Evolutionary conservation across 2,888 invertebrate species (phyloP), one percentile per base, ranked within the genome.

Genomic region (Microctonus aethiopoides): DNA sequence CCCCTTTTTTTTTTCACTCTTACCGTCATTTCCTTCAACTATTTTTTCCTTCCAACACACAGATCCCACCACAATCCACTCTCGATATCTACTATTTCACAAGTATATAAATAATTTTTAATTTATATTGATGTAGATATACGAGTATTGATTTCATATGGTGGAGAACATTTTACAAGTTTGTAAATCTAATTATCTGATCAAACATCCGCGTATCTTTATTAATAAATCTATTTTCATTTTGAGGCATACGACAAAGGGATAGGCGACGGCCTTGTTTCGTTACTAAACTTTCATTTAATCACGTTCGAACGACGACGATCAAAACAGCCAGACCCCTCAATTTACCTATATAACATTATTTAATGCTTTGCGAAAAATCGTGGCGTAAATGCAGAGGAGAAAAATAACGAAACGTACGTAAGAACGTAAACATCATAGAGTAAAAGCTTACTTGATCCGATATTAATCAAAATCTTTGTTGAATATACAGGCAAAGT

Each of bases 111-210:
- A 41, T 16, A 16, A 41, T n/a, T 41, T 41, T 41, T 41, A 39
- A 39, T 39, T n/a, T n/a, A 39, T 39, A n/a, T 0, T 2, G 6
- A 2, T 9, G 20, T n/a, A 16, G 2, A n/a, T 46, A n/a, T 46
- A 16, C 16, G 3, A 7, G 16, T 46, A 46, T 54, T 63, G 24
- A 29, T 24, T 63, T 52, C 62, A 32, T 5, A 56, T 39, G 39
- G 20, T 46, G 36, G 36, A 41, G 68, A 61, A 74, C 76, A 75
- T 76, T 77, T 76, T 75, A 76, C 74, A 71, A 72, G 70, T 72
- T 32, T 29, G 51, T 74, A 80, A 81, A 83, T 76, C 74, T 75
- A 81, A 81, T 83, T 82, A 83, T 78, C 78, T 78, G 81, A 82
- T 82, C 81, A 82, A 83, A 83, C 80, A 80, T 78, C 72, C 74